A percentile compares a stretch with the other conserved stretches of the same genome.
phyloP scores from a whole-genome alignment of 2,888 invertebrate genomes.

The Drosophila seclusa region DNA sequence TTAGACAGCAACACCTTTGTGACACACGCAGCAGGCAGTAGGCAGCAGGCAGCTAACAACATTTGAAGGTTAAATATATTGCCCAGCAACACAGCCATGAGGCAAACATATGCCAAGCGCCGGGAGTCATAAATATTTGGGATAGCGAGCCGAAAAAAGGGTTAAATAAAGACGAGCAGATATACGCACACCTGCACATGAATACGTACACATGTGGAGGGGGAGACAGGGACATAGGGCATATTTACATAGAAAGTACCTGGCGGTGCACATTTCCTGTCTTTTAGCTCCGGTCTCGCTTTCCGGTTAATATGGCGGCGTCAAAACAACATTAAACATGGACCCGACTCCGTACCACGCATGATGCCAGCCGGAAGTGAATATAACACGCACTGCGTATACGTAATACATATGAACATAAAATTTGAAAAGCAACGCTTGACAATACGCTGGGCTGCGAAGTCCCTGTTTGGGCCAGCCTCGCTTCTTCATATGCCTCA shows the following conservation, averaged over 20 bases:
- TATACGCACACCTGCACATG: not conserved
- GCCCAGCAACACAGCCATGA: slow-evolving; percentile 43
- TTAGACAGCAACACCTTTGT: slow-evolving; percentile 58
- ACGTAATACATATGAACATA: slow-evolving; percentile 63
- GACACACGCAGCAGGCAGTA: slow-evolving; percentile 56
- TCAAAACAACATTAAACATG: slow-evolving; percentile 80
- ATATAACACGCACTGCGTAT: slow-evolving; percentile 58
- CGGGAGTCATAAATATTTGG: slow-evolving; percentile 75
- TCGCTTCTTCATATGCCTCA: slow-evolving; percentile 20
- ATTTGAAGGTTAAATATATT: slow-evolving; percentile 79
- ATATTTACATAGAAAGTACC: slow-evolving; percentile 79
- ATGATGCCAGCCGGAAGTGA: slow-evolving; percentile 61
- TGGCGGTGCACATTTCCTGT: slow-evolving; percentile 78
- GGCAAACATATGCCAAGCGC: slow-evolving; percentile 70
- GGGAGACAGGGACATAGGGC: slow-evolving; percentile 30
- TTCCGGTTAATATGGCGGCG: slow-evolving; percentile 82
- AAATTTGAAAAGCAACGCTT: slow-evolving; percentile 67
- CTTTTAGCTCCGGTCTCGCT: slow-evolving; percentile 50
- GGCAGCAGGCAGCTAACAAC: slow-evolving; percentile 54
- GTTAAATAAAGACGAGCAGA: slow-evolving; percentile 53
- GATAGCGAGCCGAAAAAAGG: slow-evolving; percentile 65
- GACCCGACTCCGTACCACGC: slow-evolving; percentile 42
- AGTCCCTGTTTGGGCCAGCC: slow-evolving; percentile 7
- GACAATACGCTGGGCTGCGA: slow-evolving; percentile 14
- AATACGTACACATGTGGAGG: not conserved